Evolutionary conservation across 1,140 invertebrate species (phyloP).

Genomic region (Philaenus spumarius): DNA sequence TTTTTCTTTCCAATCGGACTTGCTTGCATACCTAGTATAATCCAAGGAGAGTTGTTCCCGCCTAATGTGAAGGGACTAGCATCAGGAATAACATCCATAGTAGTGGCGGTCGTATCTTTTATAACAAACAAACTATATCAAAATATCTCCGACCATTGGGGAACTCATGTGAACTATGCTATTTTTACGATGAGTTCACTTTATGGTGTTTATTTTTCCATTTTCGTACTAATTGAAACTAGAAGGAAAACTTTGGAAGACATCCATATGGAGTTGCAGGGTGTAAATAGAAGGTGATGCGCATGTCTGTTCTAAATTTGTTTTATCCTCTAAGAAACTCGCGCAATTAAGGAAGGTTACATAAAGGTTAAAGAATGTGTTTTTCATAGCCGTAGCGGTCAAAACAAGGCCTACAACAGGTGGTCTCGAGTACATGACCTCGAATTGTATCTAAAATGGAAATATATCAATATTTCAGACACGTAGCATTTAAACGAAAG

Average conservation of each 20-base stretch:
- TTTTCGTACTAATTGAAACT: conserved; percentile 67
- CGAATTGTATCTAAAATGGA: too few relatives aligned
- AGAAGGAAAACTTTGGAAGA: conserved; percentile 69
- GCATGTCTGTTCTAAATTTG: too few relatives aligned
- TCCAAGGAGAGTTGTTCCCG: conserved; percentile 23
- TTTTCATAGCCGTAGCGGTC: too few relatives aligned
- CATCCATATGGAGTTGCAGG: conserved; percentile 48
- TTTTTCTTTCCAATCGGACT: conserved; percentile 19
- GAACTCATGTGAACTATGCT: conserved; percentile 66
- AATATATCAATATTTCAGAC: too few relatives aligned
- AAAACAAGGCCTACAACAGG: too few relatives aligned
- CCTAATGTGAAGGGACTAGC: conserved; percentile 22
- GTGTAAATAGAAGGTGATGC: too few relatives aligned
- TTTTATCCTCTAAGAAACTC: too few relatives aligned
- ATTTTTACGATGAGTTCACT: conserved; percentile 66
- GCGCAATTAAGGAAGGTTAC: too few relatives aligned
- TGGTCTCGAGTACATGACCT: too few relatives aligned
- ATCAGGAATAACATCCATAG: conserved; percentile 10
- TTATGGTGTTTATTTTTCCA: conserved; percentile 47
- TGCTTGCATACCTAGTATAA: conserved; percentile 20
- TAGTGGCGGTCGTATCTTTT: conserved; percentile 36
- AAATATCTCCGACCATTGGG: conserved; percentile 49
- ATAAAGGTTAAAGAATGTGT: too few relatives aligned
- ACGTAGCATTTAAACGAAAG: too few relatives aligned
- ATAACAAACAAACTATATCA: conserved; percentile 68